Conservation (phyloP, 2,888 invertebrate genomes). For the Drosophila phalerata region DNA sequence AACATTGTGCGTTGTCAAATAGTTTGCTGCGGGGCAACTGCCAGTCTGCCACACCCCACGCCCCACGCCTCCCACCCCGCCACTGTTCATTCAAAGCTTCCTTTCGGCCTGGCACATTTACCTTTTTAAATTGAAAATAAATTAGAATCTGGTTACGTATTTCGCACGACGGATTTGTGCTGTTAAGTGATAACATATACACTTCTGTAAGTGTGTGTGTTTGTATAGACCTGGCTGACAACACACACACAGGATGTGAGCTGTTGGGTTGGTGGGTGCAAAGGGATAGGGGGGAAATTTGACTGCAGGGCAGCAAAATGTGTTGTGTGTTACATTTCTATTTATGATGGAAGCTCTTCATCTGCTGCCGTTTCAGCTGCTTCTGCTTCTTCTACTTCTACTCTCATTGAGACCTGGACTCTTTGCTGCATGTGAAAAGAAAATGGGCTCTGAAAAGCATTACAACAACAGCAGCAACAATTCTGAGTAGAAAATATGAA, state of each 20-base stretch:
- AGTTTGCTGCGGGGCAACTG: constrained; percentile 72
- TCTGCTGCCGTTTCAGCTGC: no score
- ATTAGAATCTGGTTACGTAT: constrained; percentile 79
- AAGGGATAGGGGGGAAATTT: constrained; percentile 20
- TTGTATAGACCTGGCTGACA: constrained; percentile 40
- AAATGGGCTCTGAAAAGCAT: constrained; percentile 75
- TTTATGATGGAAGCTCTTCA: constrained; percentile 60
- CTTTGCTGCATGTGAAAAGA: constrained; percentile 67
- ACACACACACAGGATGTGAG: constrained; percentile 39
- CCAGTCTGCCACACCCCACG: constrained; percentile 47
- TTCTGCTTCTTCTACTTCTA: constrained; percentile 6
- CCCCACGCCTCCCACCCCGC: constrained; percentile 2
- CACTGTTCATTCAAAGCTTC: neutral
- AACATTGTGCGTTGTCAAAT: constrained; percentile 54
- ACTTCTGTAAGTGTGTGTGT: constrained; percentile 18
- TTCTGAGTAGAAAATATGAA: constrained; percentile 70
- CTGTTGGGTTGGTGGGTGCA: neutral
- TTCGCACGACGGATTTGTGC: constrained; percentile 80
- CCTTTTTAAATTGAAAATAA: constrained; percentile 80
- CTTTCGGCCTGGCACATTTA: constrained; percentile 68
- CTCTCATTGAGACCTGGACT: constrained; percentile 62
- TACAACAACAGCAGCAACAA: constrained; percentile 32
- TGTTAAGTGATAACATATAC: constrained; percentile 72
- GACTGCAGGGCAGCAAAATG: constrained; percentile 73
- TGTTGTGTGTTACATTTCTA: constrained; percentile 78